These are phyloP conservation scores for Malthinus flaveolus DNA, from an alignment of 2,888 invertebrate species.

Conservation along the genomic window DNA sequence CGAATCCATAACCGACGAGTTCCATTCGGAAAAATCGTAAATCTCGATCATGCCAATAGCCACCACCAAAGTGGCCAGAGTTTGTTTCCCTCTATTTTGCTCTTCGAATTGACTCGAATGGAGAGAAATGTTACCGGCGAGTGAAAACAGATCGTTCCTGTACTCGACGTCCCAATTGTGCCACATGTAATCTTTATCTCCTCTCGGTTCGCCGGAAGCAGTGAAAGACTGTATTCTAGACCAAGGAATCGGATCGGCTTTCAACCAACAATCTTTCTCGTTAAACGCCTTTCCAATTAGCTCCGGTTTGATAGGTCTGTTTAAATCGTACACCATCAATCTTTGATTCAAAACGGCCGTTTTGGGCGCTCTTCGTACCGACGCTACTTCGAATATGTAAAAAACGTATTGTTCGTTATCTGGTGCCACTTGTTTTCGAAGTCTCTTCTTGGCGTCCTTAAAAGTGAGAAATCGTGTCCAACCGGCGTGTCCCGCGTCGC, in stretches of 20 bases:
- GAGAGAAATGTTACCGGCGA: conserved; percentile 63
- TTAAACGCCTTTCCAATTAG: conserved; percentile 49
- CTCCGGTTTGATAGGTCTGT: conserved; percentile 50
- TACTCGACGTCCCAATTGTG: conserved; percentile 72
- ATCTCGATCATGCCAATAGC: conserved; percentile 60
- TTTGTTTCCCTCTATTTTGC: conserved; percentile 65
- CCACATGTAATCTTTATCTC: conserved; percentile 54
- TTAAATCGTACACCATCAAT: conserved; percentile 55
- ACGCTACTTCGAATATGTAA: conserved; percentile 62
- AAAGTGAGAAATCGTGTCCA: conserved; percentile 58
- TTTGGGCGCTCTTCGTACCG: conserved; percentile 59
- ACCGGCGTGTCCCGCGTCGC: conserved; percentile 46
- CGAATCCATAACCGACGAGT: conserved; percentile 63
- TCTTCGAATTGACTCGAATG: conserved; percentile 63
- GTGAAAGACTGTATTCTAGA: conserved; percentile 39
- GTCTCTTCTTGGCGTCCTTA: conserved; percentile 49
- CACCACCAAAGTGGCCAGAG: conserved; percentile 44
- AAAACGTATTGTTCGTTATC: conserved; percentile 54
- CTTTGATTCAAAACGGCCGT: conserved; percentile 54
- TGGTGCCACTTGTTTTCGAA: conserved; percentile 45
- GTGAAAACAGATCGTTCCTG: conserved; percentile 66
- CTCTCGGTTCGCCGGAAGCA: conserved; percentile 40
- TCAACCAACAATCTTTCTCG: conserved; percentile 50
- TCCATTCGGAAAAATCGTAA: conserved; percentile 67
- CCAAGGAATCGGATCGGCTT: conserved; percentile 50